Conservation (phyloP, 2,888 invertebrate species). For the Ochropacha duplaris region DNA sequence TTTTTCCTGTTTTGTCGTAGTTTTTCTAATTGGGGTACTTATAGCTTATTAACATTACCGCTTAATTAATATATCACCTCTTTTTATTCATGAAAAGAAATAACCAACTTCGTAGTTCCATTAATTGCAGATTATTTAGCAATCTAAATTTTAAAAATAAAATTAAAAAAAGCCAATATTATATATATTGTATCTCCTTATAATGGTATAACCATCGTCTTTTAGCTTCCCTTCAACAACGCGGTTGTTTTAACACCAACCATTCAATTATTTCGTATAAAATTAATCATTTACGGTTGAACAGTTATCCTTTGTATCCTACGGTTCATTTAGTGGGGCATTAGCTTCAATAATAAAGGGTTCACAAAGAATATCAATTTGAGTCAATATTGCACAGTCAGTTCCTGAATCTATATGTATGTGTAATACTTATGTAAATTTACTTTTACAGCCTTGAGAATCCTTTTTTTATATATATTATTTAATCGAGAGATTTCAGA, state of each 20-base stretch:
- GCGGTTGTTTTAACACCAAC: neutral
- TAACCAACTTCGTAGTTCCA: neutral
- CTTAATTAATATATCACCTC: no score
- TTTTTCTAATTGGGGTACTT: neutral
- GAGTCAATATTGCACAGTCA: neutral
- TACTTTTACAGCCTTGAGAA: no score
- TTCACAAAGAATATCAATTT: constrained; percentile 3
- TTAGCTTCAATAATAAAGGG: constrained; percentile 19
- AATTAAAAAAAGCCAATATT: no score
- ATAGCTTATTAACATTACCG: no score
- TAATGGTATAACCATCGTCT: no score
- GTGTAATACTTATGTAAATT: no score
- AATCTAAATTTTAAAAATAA: no score
- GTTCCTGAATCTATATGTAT: neutral
- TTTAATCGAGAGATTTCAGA: no score
- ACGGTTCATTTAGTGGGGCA: constrained; percentile 15
- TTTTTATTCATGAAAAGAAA: no score
- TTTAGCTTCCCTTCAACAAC: neutral
- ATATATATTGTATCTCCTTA: neutral
- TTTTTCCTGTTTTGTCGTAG: neutral
- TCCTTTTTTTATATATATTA: no score
- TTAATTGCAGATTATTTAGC: neutral
- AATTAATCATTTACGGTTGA: constrained; percentile 23
- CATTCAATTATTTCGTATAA: constrained; percentile 4
- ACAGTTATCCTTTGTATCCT: constrained; percentile 8